A percentile compares a stretch with the other conserved stretches of the same genome.
These are phyloP conservation scores for Gopherus evgoodei DNA, from an alignment of 2,113 vertebrate species.

Conservation along the genomic window DNA sequence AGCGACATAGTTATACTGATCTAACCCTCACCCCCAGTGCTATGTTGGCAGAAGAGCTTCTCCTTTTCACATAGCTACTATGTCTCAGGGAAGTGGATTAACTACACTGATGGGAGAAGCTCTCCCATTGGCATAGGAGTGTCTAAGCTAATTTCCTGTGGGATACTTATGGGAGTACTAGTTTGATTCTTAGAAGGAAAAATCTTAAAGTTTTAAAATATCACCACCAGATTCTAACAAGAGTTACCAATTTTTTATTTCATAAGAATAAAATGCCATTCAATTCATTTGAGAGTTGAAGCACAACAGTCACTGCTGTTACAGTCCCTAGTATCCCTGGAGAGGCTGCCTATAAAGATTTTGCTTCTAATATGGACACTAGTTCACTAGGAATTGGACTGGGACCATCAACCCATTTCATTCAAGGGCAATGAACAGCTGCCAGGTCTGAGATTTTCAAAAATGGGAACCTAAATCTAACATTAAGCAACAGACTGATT, in stretches of 20 bases:
- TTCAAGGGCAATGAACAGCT: neutral
- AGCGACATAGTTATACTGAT: too few relatives aligned
- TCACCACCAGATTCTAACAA: neutral
- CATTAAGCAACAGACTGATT: neutral
- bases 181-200: slow-evolving; percentile 5
- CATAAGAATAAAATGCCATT: neutral
- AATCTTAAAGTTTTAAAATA: slow-evolving; percentile 10
- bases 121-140: neutral
- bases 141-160: slow-evolving; percentile 31
- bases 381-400: accelerated
- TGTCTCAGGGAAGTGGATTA: neutral
- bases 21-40: too few relatives aligned
- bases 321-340: neutral
- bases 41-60: neutral
- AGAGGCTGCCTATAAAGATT: neutral
- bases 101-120: neutral
- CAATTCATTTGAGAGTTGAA: slow-evolving; percentile 9
- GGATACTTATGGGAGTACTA: neutral
- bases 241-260: neutral
- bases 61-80: neutral
- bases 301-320: neutral
- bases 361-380: neutral
- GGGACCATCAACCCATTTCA: neutral
- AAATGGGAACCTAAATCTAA: neutral
- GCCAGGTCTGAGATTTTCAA: neutral